Evolutionary conservation across 1,140 invertebrate genomes (phyloP), one percentile per base, ranked within the genome.

Genomic region (Eupeodes corollae): DNA sequence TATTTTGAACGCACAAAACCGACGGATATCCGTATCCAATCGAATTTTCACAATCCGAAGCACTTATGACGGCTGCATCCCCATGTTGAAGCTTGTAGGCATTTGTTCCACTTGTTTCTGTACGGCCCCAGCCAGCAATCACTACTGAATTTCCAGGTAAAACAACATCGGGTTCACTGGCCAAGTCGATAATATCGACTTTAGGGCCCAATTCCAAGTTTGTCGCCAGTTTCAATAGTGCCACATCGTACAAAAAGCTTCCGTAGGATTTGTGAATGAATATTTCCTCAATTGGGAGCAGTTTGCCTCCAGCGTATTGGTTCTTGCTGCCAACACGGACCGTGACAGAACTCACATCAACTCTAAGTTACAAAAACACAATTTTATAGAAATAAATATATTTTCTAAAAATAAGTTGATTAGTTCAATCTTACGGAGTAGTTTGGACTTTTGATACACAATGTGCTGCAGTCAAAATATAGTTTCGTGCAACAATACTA

Each of bases 201-300:
- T 58, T 66, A 0, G 58, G 41, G 6, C 5, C 53, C 16, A 61
- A 71, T 14, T 15, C 19, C 15, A 75, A 46, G 1, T 54, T 19
- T 19, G 52, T 11, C 3, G 55, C 48, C 0, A 77, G 42, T 6
- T 56, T 57, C 18, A 78, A 44, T 1, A 78, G 47, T 9, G 69
- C 73, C 11, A 79, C 48, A 39, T 79, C 74, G 40, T 77, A 70
- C 30, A 55, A 2, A 0, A 72, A 48, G 1, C 61, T 48, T 15
- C 60, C 63, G 43, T 67, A 74, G 0, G 59, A 52, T 11, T 59
- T 26, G 45, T 79, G 74, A n/a, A 66, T 65, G 5, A 37, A 1
- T n/a, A 58, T 52, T 2, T 42, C 32, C 6, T 46, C 45, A 8
- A 61, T 39, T n/a, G 19, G 38, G 11, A 56, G 45, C 3, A 66